These are phyloP conservation scores for Therioaphis trifolii DNA, from an alignment of 2,888 invertebrate species.

Conservation along the genomic window DNA sequence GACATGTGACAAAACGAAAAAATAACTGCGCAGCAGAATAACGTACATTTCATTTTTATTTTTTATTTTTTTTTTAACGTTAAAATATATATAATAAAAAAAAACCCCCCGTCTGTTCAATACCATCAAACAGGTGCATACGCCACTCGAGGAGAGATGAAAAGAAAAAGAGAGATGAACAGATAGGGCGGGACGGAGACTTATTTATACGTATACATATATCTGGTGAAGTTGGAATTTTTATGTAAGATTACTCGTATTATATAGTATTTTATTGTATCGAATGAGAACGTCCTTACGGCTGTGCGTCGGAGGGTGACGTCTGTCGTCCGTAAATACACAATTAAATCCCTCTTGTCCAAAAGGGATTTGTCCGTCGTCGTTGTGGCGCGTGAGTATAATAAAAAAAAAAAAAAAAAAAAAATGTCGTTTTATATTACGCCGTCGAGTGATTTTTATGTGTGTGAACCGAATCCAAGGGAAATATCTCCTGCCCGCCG, in stretches of 20 bases:
- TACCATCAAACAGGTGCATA: slow-evolving; percentile 14
- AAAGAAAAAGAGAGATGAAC: background rate
- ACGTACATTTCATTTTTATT: background rate
- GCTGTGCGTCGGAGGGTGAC: background rate
- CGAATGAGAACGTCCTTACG: background rate
- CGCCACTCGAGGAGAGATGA: background rate
- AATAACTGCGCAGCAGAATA: slow-evolving; percentile 22
- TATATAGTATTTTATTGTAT: background rate
- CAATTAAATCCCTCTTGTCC: slow-evolving; percentile 36
- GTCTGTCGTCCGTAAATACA: slow-evolving; percentile 51
- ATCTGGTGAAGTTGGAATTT: background rate
- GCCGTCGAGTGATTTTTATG: slow-evolving; percentile 24
- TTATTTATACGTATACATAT: too few relatives aligned
- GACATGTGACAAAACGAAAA: slow-evolving; percentile 25
- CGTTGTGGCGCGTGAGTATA: too few relatives aligned
- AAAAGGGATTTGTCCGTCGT: slow-evolving; percentile 17
- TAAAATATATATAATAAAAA: slow-evolving; percentile 21
- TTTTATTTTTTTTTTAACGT: slow-evolving; percentile 11
- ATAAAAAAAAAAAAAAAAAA: background rate
- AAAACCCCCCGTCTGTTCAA: slow-evolving; percentile 15
- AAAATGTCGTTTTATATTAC: slow-evolving; percentile 1
- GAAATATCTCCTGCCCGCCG: too few relatives aligned
- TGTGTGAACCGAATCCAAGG: background rate
- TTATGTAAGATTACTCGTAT: background rate
- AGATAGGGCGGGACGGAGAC: background rate